phyloP scores from a whole-genome alignment of 2,113 vertebrate genomes.

The Sceloporus tristichus region DNA sequence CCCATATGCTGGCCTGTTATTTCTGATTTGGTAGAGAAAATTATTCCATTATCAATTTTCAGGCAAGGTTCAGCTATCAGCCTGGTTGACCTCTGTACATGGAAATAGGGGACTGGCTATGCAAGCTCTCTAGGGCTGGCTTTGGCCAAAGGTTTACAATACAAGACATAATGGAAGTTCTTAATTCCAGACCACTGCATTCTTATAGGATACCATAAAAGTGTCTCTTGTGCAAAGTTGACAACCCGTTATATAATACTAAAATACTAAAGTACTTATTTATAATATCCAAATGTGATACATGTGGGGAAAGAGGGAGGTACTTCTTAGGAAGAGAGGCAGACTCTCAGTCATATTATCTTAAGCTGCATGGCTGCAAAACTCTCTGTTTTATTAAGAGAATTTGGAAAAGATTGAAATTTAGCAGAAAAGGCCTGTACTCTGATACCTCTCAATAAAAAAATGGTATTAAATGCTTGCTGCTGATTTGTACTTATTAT shows the following conservation, averaged over 20 bases:
- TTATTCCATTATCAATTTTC: no score
- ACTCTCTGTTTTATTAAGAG: not conserved
- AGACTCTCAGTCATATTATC: not conserved
- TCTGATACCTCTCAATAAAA: conserved; percentile 4
- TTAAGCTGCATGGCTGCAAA: no score
- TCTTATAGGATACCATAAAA: not conserved
- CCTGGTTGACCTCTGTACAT: not conserved
- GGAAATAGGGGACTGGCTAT: not conserved
- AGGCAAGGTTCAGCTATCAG: no score
- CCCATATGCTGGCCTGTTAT: no score
- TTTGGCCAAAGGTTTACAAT: not conserved
- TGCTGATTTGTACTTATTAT: conserved; percentile 19
- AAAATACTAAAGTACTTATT: no score
- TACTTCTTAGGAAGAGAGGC: not conserved
- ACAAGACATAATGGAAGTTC: not conserved
- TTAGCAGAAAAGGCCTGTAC: not conserved
- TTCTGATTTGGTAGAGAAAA: no score
- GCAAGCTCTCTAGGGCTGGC: not conserved
- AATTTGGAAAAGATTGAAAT: not conserved
- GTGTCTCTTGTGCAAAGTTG: not conserved
- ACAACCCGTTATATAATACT: not conserved
- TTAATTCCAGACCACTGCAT: not conserved
- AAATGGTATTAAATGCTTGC: not conserved
- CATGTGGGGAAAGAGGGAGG: no score
- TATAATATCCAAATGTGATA: not conserved